phyloP scores from a whole-genome alignment of 2,113 vertebrate species.

The Saiga tatarica region DNA sequence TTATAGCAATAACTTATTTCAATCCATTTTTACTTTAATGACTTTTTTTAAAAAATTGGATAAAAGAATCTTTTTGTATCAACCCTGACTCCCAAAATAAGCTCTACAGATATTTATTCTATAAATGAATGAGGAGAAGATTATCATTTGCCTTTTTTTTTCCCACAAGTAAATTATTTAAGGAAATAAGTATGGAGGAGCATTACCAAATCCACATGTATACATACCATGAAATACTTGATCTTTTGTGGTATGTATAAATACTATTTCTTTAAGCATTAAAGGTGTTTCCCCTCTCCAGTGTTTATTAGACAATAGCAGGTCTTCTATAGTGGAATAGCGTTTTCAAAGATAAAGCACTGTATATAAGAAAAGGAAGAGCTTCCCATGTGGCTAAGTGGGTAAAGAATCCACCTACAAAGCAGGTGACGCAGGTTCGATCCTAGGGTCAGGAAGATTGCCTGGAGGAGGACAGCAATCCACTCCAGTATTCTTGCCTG shows the following conservation, averaged over 20 bases:
- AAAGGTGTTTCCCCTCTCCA: neutral
- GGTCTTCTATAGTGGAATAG: neutral
- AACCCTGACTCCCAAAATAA: neutral
- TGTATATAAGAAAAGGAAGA: neutral
- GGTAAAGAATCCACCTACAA: neutral
- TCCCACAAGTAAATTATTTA: slow-evolving; percentile 44
- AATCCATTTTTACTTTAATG: neutral
- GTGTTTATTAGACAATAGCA: slow-evolving; percentile 13
- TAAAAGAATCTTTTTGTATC: neutral
- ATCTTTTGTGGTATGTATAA: neutral
- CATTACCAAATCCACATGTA: neutral
- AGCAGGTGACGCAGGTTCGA: neutral
- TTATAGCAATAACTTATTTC: neutral
- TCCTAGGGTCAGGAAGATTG: neutral
- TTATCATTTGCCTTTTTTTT: neutral
- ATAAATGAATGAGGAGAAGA: neutral
- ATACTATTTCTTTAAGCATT: slow-evolving; percentile 16
- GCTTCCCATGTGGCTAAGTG: neutral
- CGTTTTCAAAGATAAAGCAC: slow-evolving; percentile 46
- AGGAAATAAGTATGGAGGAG: slow-evolving; percentile 35
- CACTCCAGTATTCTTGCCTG: neutral
- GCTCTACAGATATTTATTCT: neutral
- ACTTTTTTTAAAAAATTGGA: neutral
- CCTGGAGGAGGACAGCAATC: neutral
- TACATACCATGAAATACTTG: neutral